Conservation (phyloP, 2,113 vertebrate species). For the Bostrychus sinensis region DNA sequence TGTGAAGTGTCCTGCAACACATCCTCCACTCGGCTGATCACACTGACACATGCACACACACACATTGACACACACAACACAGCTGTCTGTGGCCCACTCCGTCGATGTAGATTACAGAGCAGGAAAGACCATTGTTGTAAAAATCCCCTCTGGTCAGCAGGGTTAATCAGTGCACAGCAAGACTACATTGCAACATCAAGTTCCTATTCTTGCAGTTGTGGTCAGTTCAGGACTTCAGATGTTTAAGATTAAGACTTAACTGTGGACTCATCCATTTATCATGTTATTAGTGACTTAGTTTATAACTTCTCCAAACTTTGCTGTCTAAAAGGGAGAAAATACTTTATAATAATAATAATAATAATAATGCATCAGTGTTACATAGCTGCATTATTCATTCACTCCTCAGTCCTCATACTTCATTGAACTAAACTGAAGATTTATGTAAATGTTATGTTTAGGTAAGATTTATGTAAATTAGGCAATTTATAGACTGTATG, state of each 20-base stretch:
- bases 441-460: too few species aligned
- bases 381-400: too few species aligned
- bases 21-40: slow-evolving; percentile 51
- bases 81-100: slow-evolving; percentile 28
- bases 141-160: slow-evolving; percentile 19
- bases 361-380: too few species aligned
- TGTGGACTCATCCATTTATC: background rate
- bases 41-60: slow-evolving; percentile 17
- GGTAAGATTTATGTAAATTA: too few species aligned
- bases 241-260: background rate
- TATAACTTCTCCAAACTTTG: background rate
- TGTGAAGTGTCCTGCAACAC: slow-evolving; percentile 63
- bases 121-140: slow-evolving; percentile 40
- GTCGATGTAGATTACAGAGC: slow-evolving; percentile 57
- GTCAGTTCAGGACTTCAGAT: background rate
- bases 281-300: too few species aligned
- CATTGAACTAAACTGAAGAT: too few species aligned
- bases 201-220: slow-evolving; percentile 1
- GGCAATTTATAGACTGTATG: background rate
- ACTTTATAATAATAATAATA: background rate
- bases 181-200: background rate
- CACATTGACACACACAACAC: slow-evolving; percentile 27
- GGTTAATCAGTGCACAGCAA: slow-evolving; percentile 34
- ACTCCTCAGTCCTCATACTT: too few species aligned
- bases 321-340: background rate